Base-by-base conservation (phyloP, 1,140 invertebrate genomes). In the Trichogramma pretiosum region DNA sequence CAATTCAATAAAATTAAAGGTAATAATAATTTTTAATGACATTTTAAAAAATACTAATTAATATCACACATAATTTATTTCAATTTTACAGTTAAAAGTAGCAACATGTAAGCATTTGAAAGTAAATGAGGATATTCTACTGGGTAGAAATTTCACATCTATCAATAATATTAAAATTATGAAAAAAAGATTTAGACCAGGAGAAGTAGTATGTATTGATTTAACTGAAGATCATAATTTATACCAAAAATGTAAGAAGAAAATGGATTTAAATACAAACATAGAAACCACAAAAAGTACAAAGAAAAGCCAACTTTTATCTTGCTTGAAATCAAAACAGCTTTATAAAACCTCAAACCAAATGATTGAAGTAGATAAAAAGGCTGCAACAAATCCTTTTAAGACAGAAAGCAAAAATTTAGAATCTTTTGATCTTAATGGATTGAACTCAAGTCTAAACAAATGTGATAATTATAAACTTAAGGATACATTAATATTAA, bases 171-270 rank as follows among this genome's bases (percentile, higher is more conserved):
- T n/a, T n/a, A n/a, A n/a, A n/a, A n/a, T n/a, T n/a, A n/a, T n/a
- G 48, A 55, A 50, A 19, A 40, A 36, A 36, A 62, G 56, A 34
- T 34, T 54, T 24, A 58, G 58, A 37, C 21, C 51, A 18, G 46
- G 46, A 8, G 51, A 65, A 46, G 35, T 56, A 18, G 53, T 60
- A 28, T 45, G 60, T n/a, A 67, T 68, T 41, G 61, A 65, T 56
- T 53, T 70, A 46, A 61, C 60, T 17, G 38, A 44, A 19, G 63
- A 64, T 11, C 52, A 62, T 21, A 56, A 63, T 13, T n/a, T n/a
- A n/a, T n/a, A n/a, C n/a, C n/a, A n/a, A n/a, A n/a, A n/a, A n/a
- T n/a, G n/a, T n/a, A n/a, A n/a, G n/a, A n/a, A n/a, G n/a, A n/a
- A n/a, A n/a, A n/a, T n/a, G n/a, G n/a, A n/a, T n/a, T n/a, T n/a